phyloP scores from a whole-genome alignment of 2,888 invertebrate species.

The Drosophila austrosaltans region DNA sequence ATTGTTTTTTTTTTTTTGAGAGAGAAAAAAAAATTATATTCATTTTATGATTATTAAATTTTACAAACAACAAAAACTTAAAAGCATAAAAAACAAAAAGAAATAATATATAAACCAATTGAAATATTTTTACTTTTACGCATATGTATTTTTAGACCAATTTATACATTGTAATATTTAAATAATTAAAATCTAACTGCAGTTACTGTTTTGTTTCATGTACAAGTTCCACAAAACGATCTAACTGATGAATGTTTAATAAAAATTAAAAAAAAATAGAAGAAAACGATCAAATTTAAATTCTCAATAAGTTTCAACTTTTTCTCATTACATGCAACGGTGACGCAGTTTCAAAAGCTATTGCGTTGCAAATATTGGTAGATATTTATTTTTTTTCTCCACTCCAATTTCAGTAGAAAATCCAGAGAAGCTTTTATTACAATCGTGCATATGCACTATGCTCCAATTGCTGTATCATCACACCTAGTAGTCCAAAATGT shows the following conservation, averaged over 20 bases:
- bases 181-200: conserved; percentile 32
- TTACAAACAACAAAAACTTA: conserved; percentile 23
- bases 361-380: no score
- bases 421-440: no score
- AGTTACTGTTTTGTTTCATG: conserved; percentile 58
- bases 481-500: no score
- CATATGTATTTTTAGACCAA: conserved; percentile 74
- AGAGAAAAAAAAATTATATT: conserved; percentile 21
- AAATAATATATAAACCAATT: conserved; percentile 17
- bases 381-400: no score
- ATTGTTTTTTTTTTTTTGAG: conserved; percentile 54
- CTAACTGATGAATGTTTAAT: conserved; percentile 5
- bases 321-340: no score
- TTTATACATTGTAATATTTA: conserved; percentile 49
- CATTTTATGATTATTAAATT: conserved; percentile 26
- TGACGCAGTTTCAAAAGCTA: no score
- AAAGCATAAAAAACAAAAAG: conserved; percentile 26
- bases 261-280: conserved; percentile 17
- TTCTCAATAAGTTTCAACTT: no score
- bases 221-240: conserved; percentile 65
- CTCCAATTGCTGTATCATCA: background rate
- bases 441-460: no score
- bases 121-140: conserved; percentile 56
- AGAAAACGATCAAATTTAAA: background rate
- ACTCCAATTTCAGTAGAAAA: no score